Evolutionary conservation across 2,797 vertebrate genomes (phyloP), one percentile per base, ranked within the genome.

Genomic region (Phylloscopus collybita): DNA sequence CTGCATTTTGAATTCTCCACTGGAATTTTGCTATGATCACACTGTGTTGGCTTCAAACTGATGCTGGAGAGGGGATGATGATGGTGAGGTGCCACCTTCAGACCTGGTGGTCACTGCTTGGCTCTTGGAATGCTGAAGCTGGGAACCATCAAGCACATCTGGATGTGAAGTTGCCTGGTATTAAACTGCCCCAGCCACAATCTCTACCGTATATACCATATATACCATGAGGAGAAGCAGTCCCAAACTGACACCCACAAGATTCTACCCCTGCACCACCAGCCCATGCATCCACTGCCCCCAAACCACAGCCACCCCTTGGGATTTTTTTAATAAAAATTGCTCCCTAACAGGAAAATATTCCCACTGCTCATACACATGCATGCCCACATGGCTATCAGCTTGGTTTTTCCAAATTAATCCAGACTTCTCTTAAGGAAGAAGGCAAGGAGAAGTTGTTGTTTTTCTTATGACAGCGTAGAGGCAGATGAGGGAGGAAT

Each of bases 41-140:
- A 6, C 17, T 6, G 6, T 1, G 5, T 5, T 61, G 36, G 6
- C 51, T 90, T 66, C 40, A 49, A 9, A n/a, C 13, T 25, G 62
- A 6, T 0, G 1, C 2, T 76, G 75, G 27, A 62, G 38, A 60
- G 42, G 18, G 44, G 45, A 23, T 51, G 45, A 32, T 30, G 27
- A 51, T 25, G 71, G 34, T 79, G 62, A 60, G 0, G 0, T 45
- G 60, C 47, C 47, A 75, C 59, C 66, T 54, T 61, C 67, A 36
- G 49, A 25, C 18, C 45, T 66, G 30, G 5, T 1, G 3, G 32
- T 80, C 1, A 0, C 32, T 2, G 2, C 74, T 65, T 60, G 70
- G 40, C n/a, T 38, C 15, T 50, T 51, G 29, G 44, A 49, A 36
- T 8, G 4, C 49, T 32, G 25, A 80, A 32, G 27, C 0, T 0